Evolutionary conservation across 2,797 vertebrate genomes (phyloP).

Genomic region (Cephalopachus bancanus): DNA sequence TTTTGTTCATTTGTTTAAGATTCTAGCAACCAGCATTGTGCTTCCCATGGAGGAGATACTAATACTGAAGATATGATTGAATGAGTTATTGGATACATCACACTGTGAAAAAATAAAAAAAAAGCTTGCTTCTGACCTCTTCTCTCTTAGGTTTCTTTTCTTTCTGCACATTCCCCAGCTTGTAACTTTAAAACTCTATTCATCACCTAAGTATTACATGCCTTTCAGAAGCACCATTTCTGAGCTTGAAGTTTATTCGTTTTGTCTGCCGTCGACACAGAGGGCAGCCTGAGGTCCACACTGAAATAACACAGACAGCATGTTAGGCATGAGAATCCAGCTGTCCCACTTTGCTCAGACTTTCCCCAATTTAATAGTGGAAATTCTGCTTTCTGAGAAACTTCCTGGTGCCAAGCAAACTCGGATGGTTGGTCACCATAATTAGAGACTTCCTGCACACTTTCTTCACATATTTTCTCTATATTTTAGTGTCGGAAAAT

Average conservation of each 20-base stretch:
- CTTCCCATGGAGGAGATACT: background rate
- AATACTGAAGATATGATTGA: background rate
- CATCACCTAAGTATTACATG: background rate
- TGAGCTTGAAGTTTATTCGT: background rate
- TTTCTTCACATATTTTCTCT: conserved; percentile 2
- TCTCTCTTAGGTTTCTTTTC: background rate
- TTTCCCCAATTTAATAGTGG: background rate
- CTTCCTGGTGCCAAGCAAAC: background rate
- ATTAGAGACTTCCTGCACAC: background rate
- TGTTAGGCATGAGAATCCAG: background rate
- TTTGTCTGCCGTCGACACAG: background rate
- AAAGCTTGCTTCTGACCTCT: background rate
- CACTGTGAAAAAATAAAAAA: background rate
- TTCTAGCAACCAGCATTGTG: background rate
- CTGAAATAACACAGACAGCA: background rate
- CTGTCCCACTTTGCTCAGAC: background rate
- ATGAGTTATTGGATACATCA: background rate
- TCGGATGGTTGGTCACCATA: background rate
- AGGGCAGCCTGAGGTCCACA: background rate
- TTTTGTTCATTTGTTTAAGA: background rate
- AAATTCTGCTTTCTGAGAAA: conserved; percentile 3
- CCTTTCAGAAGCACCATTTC: background rate
- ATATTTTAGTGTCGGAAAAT: background rate
- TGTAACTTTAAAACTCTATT: background rate
- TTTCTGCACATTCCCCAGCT: background rate